phyloP scores from a whole-genome alignment of 2,113 vertebrate genomes.

The Dolichotis patagonum region DNA sequence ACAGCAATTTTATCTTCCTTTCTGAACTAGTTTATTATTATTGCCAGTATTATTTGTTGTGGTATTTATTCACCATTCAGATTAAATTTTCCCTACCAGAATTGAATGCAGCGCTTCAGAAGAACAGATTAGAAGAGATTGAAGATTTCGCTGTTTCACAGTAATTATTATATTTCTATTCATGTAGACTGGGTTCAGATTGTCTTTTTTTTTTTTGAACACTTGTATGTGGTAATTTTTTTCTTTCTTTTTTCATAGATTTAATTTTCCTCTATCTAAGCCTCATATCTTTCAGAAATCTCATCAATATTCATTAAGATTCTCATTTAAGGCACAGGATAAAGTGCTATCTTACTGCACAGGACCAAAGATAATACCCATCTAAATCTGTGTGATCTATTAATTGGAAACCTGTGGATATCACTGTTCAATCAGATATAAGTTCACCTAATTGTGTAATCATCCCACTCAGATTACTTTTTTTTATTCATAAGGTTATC shows the following conservation, averaged over 20 bases:
- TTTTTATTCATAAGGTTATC: constrained; percentile 13
- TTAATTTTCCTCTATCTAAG: constrained; percentile 40
- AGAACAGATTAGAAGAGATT: neutral
- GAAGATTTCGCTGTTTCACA: neutral
- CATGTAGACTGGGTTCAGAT: neutral
- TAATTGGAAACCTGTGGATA: constrained; percentile 53
- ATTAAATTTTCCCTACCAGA: neutral
- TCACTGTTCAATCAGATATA: constrained; percentile 26
- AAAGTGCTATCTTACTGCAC: constrained; percentile 41
- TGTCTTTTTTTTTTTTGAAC: neutral
- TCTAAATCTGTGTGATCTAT: constrained; percentile 2
- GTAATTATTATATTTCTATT: neutral
- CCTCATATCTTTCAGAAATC: constrained; percentile 52
- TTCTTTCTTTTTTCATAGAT: neutral
- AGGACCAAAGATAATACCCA: constrained; percentile 19
- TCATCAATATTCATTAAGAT: constrained; percentile 60
- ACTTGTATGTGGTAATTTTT: neutral
- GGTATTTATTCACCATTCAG: neutral
- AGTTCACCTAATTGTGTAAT: constrained; percentile 44
- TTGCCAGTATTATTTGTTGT: neutral
- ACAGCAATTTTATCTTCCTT: neutral
- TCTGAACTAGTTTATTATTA: neutral
- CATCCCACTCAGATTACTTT: constrained; percentile 20
- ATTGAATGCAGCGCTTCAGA: neutral
- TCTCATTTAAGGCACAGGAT: constrained; percentile 12